Evolutionary conservation across 2,888 invertebrate genomes (phyloP).

Genomic region (Ferdinandea cuprea): DNA sequence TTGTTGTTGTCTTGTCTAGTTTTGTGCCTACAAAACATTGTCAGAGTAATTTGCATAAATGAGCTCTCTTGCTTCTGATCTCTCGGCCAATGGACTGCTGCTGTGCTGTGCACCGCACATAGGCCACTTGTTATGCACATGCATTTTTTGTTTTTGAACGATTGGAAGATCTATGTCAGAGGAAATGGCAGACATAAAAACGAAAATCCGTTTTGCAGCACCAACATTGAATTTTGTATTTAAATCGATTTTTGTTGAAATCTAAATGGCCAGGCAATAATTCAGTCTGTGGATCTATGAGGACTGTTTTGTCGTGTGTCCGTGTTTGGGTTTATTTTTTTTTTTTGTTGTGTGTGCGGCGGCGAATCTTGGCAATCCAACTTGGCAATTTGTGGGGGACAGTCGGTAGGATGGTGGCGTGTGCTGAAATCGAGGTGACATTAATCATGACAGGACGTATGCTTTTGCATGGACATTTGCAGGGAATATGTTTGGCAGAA

Average conservation of each 20-base stretch:
- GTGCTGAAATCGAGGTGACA: conserved; percentile 54
- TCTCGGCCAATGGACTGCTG: conserved; percentile 54
- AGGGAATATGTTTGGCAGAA: conserved; percentile 6
- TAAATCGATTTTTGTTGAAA: conserved; percentile 70
- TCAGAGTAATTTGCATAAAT: conserved; percentile 69
- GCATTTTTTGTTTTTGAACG: conserved; percentile 13
- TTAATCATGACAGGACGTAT: conserved; percentile 44
- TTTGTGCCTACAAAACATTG: conserved; percentile 52
- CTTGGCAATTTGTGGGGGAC: conserved; percentile 39
- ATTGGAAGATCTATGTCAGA: conserved; percentile 66
- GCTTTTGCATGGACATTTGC: conserved; percentile 20
- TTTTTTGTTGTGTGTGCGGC: conserved; percentile 22
- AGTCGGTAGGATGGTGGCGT: conserved; percentile 47
- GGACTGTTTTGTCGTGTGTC: conserved; percentile 51
- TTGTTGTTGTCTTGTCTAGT: conserved; percentile 55
- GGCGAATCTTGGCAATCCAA: too few species aligned
- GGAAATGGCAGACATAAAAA: conserved; percentile 39
- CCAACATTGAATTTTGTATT: conserved; percentile 68
- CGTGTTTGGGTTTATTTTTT: conserved; percentile 1
- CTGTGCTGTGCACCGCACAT: conserved; percentile 30
- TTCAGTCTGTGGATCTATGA: conserved; percentile 53
- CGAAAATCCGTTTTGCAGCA: conserved; percentile 36
- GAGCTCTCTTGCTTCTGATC: conserved; percentile 66
- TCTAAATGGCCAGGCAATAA: conserved; percentile 58
- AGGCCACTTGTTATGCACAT: not conserved